phyloP scores from a whole-genome alignment of 92 coral and sea anemone species.

The Desmophyllum pertusum region DNA sequence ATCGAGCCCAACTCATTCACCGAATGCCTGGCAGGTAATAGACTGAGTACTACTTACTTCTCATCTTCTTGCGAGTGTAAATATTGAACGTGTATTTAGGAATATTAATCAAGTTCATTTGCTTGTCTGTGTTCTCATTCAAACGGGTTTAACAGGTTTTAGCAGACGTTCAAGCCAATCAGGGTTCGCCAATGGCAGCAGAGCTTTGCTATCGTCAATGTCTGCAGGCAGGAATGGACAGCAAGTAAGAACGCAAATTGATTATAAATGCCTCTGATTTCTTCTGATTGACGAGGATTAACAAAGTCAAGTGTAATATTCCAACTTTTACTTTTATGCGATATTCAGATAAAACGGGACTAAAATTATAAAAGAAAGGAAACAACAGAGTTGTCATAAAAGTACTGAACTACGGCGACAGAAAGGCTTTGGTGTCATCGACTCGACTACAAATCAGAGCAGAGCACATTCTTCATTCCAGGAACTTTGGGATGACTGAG shows the following conservation, averaged over 20 bases:
- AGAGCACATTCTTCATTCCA: too few relatives aligned
- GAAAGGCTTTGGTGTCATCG: too few relatives aligned
- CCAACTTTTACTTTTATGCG: background rate
- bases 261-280: background rate
- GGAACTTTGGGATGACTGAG: too few relatives aligned
- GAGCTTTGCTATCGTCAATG: constrained; percentile 94
- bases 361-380: background rate
- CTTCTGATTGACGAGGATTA: background rate
- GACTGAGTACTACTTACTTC: too few relatives aligned
- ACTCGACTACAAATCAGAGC: background rate
- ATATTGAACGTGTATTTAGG: background rate
- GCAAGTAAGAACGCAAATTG: constrained; percentile 50
- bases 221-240: constrained; percentile 74
- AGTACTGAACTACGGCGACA: background rate
- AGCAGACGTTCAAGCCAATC: constrained; percentile 75
- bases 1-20: constrained; percentile 76
- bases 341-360: background rate
- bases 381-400: background rate
- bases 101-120: background rate
- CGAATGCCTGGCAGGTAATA: constrained; percentile 93
- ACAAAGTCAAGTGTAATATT: background rate
- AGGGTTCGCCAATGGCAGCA: constrained; percentile 86
- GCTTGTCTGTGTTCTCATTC: background rate
- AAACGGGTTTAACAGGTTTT: constrained; percentile 59
- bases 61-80: background rate